Percentiles rank a stretch among this genome's conserved stretches.
Evolutionary conservation across 64 coral and sea anemone species (phyloP).

Genomic region (Actinia equina): DNA sequence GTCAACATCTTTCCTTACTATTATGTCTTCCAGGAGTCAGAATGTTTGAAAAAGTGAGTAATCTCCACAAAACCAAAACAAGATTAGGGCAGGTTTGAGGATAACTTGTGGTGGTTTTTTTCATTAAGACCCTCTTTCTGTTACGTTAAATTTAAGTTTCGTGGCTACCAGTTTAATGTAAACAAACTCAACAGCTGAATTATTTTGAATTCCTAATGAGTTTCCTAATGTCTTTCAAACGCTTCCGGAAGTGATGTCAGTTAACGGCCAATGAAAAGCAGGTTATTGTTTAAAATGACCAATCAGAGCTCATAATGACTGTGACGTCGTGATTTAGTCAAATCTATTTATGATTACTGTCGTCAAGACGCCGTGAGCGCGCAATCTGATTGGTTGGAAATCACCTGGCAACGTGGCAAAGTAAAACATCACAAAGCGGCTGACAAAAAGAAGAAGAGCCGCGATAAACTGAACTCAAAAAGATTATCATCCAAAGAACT

Average conservation of each 20-base stretch:
- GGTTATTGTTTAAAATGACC: neutral
- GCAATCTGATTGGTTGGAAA: conserved; percentile 88
- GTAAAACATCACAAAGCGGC: conserved; percentile 94
- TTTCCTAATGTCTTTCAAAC: neutral
- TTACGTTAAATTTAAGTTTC: conserved; percentile 1
- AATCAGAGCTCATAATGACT: neutral
- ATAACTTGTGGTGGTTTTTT: neutral
- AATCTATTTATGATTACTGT: conserved; percentile 94
- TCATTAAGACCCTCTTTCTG: neutral
- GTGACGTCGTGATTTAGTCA: conserved; percentile 40
- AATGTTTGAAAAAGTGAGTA: neutral
- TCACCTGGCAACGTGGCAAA: conserved; percentile 93
- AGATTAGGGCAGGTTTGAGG: neutral
- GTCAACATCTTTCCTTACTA: neutral
- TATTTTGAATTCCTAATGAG: neutral
- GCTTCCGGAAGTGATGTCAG: neutral
- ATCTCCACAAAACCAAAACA: neutral
- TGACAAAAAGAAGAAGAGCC: conserved; percentile 73
- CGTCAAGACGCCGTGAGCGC: conserved; percentile 67
- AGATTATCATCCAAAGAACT: conserved; percentile 7
- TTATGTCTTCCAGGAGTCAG: neutral
- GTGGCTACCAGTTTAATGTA: conserved; percentile 2
- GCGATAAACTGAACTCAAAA: conserved; percentile 5
- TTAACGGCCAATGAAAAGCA: conserved; percentile 6
- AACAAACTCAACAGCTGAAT: neutral